Base-by-base conservation (phyloP, 1,140 invertebrate genomes). In the Leptopilina clavipes region DNA sequence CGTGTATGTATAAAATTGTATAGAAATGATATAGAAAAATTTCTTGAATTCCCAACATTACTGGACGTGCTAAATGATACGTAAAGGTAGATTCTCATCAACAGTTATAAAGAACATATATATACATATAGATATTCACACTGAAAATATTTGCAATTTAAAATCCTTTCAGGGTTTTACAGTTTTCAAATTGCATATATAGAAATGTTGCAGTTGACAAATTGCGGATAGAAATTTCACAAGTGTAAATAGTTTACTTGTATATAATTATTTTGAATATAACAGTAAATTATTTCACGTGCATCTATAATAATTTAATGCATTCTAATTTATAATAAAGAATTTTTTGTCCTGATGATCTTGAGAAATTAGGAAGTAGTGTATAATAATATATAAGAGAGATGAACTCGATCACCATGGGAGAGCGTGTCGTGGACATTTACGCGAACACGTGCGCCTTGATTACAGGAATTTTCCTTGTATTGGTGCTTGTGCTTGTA, bases 401-500 rank as follows among this genome's bases (percentile, higher is more conserved):
- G 48, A 17, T 52, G 48, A 17, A 52, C 48, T 52, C 48, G 48
- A 52, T 52, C 48, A 2, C 14, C 3, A 52, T 52, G 48, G 48
- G 48, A 52, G 48, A 52, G 48, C 48, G 48, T 52, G 48, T 52
- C 14, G 48, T 52, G 48, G 48, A 52, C 48, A 52, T 52, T 52
- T 52, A 52, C n/a, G 48, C 48, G 48, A 52, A 52, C 48, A 52
- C 48, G 48, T 52, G 48, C 48, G 48, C 48, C 48, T 52, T 52
- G 48, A 52, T 52, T 52, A 17, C n/a, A 52, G 48, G 17, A 52
- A 52, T 17, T 52, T 3, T 3, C 3, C 17, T 5, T n/a, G 48
- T 52, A 52, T 52, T 52, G 14, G 48, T 48, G 43, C 17, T 1
- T 59, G 22, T 59, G 18, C 11, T 43, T 71, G 22, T 31, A 43